Evolutionary conservation across 2,113 vertebrate genomes (phyloP), one percentile per base, ranked within the genome.

Genomic region (Grammomys surdaster): DNA sequence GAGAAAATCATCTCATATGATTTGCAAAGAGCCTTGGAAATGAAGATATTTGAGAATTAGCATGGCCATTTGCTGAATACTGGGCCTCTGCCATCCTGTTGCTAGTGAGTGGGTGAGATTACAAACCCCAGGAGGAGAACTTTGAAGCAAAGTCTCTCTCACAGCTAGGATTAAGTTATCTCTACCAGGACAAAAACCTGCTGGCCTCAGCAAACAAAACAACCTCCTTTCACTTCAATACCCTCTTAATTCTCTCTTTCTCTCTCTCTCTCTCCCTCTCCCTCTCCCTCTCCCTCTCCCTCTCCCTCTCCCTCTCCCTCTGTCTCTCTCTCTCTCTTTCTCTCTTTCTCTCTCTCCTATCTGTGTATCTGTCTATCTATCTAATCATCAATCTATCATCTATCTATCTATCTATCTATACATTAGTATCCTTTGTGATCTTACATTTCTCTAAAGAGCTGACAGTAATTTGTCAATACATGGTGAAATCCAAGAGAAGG

Each of bases 51-150:
- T 73, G 43, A 46, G 31, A 72, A 40, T 58, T 46, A 43, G 43
- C 51, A 11, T 70, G 12, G n/a, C 28, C 72, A 43, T 81, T 51
- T 58, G 40, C 7, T 72, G 70, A 40, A 26, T 67, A 5, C 4
- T 58, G 75, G 17, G 3, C 19, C 0, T 8, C 7, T 2, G 3
- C 13, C 54, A 20, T 48, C 2, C 10, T 91, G 1, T 84, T 26
- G 0, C 11, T 87, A 48, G 11, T 22, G 4, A 2, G 0, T 8
- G 28, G 48, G 20, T 72, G 43, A 54, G 12, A 70, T 9, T 54
- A 3, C 33, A 70, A 43, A 70, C 65, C 9, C 16, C 46, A 36
- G 14, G 19, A 20, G 19, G n/a, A 84, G 40, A 85, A 19, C 20
- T 16, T 54, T 54, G 33, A 88, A 70, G 33, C 11, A 69, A 31